These are phyloP conservation scores for Falco concolor DNA, from an alignment of 2,797 vertebrate genomes.

Conservation along the genomic window DNA sequence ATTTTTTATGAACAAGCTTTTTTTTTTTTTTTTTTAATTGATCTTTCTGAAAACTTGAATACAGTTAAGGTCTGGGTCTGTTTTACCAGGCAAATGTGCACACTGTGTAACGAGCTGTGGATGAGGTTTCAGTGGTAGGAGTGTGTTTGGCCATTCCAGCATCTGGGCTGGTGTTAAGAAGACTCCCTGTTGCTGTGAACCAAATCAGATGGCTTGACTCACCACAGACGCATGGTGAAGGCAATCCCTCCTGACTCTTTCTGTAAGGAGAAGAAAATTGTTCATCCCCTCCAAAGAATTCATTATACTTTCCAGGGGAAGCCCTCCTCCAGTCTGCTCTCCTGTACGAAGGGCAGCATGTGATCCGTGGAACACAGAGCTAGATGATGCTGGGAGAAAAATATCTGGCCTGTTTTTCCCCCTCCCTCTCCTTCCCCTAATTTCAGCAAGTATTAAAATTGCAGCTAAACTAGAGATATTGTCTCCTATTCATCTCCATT, in stretches of 20 bases:
- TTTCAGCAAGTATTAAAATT: neutral
- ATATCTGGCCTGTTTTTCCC: neutral
- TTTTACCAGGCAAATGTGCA: accelerated
- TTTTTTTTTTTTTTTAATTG: neutral
- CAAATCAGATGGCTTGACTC: neutral
- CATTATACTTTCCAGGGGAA: neutral
- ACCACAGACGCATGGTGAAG: neutral
- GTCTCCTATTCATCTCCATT: neutral
- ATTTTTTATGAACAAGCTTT: accelerated
- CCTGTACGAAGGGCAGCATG: neutral
- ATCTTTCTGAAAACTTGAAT: neutral
- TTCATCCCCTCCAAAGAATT: neutral
- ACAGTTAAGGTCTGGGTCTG: neutral
- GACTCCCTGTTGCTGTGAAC: neutral
- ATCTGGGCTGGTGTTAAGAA: neutral
- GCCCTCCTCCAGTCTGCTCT: neutral
- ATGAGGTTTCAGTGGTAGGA: neutral
- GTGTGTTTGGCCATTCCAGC: neutral
- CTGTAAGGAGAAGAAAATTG: neutral
- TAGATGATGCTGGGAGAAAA: neutral
- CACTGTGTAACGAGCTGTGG: neutral
- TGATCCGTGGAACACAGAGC: neutral
- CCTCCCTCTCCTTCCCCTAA: too few relatives aligned
- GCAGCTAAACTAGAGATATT: neutral
- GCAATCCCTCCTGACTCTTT: neutral